phyloP scores from a whole-genome alignment of 2,888 invertebrate genomes.

The Melinaea marsaeus region DNA sequence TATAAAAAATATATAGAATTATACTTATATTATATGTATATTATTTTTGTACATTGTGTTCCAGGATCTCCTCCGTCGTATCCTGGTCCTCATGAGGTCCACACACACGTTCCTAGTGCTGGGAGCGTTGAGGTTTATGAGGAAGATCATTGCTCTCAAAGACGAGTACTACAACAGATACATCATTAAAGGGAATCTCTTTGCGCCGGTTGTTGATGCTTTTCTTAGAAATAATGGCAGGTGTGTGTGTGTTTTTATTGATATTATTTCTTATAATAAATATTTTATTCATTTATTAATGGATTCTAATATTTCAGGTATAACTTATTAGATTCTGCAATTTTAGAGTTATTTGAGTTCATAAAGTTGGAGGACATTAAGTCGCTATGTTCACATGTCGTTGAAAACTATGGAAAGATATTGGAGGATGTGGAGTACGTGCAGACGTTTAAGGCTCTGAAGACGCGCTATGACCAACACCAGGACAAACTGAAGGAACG shows the following conservation, averaged over 20 bases:
- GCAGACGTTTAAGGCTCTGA: conserved; percentile 97
- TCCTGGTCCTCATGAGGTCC: conserved; percentile 97
- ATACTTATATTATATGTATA: too few relatives aligned
- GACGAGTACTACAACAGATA: conserved; percentile 99
- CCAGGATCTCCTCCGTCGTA: conserved; percentile 92
- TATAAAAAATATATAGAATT: not conserved
- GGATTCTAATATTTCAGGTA: conserved; percentile 75
- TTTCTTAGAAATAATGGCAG: conserved; percentile 97
- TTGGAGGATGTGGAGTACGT: conserved; percentile 98
- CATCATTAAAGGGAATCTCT: conserved; percentile 95
- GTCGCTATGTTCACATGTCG: conserved; percentile 93
- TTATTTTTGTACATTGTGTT: conserved; percentile 29
- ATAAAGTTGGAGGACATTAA: conserved; percentile 96
- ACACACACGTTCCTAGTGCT: conserved; percentile 98
- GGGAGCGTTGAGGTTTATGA: conserved; percentile 96
- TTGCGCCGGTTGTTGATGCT: conserved; percentile 97
- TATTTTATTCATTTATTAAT: conserved; percentile 2
- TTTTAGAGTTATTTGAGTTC: conserved; percentile 99
- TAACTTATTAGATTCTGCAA: conserved; percentile 98
- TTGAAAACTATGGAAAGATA: conserved; percentile 96
- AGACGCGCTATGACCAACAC: conserved; percentile 92
- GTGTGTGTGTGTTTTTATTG: conserved; percentile 41
- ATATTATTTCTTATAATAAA: conserved; percentile 1
- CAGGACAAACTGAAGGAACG: conserved; percentile 93
- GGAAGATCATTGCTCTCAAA: conserved; percentile 97